Base-by-base conservation (phyloP, 2,888 invertebrate genomes). In the Melitaea athalia region DNA sequence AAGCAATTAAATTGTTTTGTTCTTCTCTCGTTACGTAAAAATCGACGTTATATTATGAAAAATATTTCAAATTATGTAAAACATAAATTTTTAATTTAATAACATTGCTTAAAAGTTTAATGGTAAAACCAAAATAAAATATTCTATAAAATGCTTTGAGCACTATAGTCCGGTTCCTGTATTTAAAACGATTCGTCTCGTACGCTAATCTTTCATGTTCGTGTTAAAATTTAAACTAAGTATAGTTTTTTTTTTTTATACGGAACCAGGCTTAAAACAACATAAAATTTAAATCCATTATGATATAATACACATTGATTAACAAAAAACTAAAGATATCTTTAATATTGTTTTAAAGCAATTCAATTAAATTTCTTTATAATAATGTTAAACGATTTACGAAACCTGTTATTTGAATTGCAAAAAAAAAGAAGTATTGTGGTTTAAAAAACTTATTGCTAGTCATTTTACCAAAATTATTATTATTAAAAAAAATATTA, bases 321-420 rank as follows among this genome's bases (percentile, higher is more conserved):
- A 52, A 17, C 3, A 52, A 50, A 52, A 52, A 24, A n/a, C n/a
- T 52, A 24, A 52, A 11, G 8, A 52, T n/a, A n/a, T 49, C 14
- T 14, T 14, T 49, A 0, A 49, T n/a, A 49, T 49, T 49, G 47
- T 49, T 49, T 49, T 3, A 49, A 49, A 0, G n/a, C 6, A n/a
- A 55, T 55, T 31, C 11, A 55, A 52, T 52, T 17, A 5, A 52
- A 52, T 52, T 52, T 52, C 52, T 52, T 52, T 52, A 52, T 50
- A 8, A 10, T 4, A 50, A 52, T 12, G 1, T 45, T 45, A 52
- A 52, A 24, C 5, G 5, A 11, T 52, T 52, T 52, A 4, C 24
- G 31, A 5, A 52, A 52, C 10, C 11, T 0, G 17, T 52, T 52
- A 12, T 10, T 52, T 52, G 4, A 15, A 50, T 49, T 7, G n/a